Evolutionary conservation across 2,113 vertebrate genomes (phyloP).

Genomic region (Pseudorectes ferrugineus): DNA sequence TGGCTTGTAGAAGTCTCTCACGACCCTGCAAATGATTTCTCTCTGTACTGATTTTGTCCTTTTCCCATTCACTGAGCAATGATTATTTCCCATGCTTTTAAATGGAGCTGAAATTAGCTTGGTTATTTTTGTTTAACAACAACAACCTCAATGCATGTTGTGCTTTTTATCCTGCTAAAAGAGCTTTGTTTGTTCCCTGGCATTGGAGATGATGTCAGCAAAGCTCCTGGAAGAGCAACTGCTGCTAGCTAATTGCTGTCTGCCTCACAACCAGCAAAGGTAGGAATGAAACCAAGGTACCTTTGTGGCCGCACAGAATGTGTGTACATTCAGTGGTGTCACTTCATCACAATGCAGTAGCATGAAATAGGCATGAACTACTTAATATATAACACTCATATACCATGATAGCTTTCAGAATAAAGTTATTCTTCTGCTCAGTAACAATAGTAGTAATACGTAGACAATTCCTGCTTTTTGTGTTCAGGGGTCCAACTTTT

Average conservation of each 20-base stretch:
- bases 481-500: neutral
- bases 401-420: neutral
- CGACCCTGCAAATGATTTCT: slow-evolving; percentile 36
- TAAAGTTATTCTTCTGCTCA: neutral
- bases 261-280: slow-evolving; percentile 32
- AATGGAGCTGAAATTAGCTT: slow-evolving; percentile 66
- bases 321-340: neutral
- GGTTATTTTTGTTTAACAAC: slow-evolving; percentile 73
- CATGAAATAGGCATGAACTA: neutral
- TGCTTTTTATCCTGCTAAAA: slow-evolving; percentile 57
- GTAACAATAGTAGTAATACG: neutral
- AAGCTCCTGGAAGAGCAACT: slow-evolving; percentile 62
- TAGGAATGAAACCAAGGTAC: neutral
- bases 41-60: slow-evolving; percentile 56
- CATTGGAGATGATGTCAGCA: slow-evolving; percentile 66
- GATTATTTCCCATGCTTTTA: slow-evolving; percentile 68
- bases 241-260: slow-evolving; percentile 55
- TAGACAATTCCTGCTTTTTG: neutral
- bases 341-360: neutral
- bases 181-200: slow-evolving; percentile 65
- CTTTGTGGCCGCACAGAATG: neutral
- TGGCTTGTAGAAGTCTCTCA: slow-evolving; percentile 44
- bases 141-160: slow-evolving; percentile 56
- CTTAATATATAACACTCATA: neutral
- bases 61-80: slow-evolving; percentile 62